These are phyloP conservation scores for Ochropacha duplaris DNA, from an alignment of 2,888 invertebrate species.

Conservation along the genomic window DNA sequence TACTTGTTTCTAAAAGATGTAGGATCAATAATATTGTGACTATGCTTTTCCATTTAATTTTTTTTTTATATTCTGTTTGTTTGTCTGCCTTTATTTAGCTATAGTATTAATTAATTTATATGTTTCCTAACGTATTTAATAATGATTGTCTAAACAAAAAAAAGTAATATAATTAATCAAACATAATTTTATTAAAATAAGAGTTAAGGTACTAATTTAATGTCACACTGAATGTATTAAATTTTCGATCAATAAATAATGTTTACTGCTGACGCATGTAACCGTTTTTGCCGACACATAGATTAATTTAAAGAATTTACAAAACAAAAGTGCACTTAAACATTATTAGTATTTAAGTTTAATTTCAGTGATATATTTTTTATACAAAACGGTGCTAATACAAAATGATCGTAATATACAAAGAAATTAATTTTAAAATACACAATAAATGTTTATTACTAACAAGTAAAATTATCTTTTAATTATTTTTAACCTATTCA, in stretches of 20 bases:
- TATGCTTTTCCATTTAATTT: neutral
- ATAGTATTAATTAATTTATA: conserved; percentile 3
- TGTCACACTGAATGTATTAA: neutral
- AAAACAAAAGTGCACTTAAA: conserved; percentile 31
- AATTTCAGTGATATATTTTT: conserved; percentile 14
- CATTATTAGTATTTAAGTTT: conserved; percentile 6
- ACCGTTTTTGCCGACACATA: neutral
- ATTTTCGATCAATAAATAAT: too few relatives aligned
- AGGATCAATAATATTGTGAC: neutral
- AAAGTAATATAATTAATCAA: neutral
- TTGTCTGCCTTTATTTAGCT: neutral
- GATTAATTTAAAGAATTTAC: too few relatives aligned
- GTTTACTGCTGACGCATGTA: neutral
- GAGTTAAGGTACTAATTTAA: conserved; percentile 5
- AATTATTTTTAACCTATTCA: conserved; percentile 30
- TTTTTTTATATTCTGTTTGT: neutral
- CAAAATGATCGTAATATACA: conserved; percentile 18
- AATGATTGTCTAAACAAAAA: neutral
- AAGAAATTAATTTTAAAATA: conserved; percentile 17
- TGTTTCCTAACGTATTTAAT: neutral
- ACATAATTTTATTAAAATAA: conserved; percentile 8
- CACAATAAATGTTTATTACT: conserved; percentile 46
- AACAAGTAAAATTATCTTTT: conserved; percentile 33
- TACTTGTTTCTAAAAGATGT: neutral
- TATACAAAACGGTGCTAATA: conserved; percentile 32